Evolutionary conservation across 2,797 vertebrate species (phyloP), one percentile per base, ranked within the genome.

Genomic region (Anguilla anguilla): DNA sequence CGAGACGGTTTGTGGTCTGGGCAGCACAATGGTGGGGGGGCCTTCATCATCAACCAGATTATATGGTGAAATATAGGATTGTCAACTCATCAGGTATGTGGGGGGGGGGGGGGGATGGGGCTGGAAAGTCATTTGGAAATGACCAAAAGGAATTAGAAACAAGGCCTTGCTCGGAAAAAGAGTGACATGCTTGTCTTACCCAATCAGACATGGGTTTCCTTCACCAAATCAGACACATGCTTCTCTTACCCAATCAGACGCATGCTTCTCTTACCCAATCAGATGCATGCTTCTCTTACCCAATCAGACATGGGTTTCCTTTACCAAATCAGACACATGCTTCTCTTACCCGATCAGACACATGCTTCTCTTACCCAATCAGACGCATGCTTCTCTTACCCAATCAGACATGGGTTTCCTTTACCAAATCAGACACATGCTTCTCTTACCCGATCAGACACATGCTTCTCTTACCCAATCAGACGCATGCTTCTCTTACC

Each of bases 1-100:
- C 69, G 59, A 85, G 35, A 67, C n/a, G 83, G 59, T 69, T 31
- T 85, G 84, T 55, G 84, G 84, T 85, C 15, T 28, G 43, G 35
- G 35, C 59, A 43, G 35, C 83, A 85, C 17, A 19, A 17, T 72
- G 28, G 2, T 69, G 84, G 31, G 22, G 49, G n/a, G 59, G 39
- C 9, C 57, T 61, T 69, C 25, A 85, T 35, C 39, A 3, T 46
- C 39, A 39, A 39, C 59, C 35, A 67, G 59, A 46, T 64, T 17
- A 85, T 67, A 43, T 64, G 19, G 13, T 85, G 57, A 67, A 25
- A 72, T 31, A n/a, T 35, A n/a, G 57, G 7, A 67, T 67, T 64
- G 11, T 69, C 59, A 13, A 49, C 19, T 43, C 1, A 5, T 69
- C 31, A 15, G 84, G 28, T 0, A 17, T 43, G 11, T 77, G 72